Evolutionary conservation across 2,797 vertebrate genomes (phyloP), one percentile per base, ranked within the genome.

Genomic region (Hephaestus fuliginosus): DNA sequence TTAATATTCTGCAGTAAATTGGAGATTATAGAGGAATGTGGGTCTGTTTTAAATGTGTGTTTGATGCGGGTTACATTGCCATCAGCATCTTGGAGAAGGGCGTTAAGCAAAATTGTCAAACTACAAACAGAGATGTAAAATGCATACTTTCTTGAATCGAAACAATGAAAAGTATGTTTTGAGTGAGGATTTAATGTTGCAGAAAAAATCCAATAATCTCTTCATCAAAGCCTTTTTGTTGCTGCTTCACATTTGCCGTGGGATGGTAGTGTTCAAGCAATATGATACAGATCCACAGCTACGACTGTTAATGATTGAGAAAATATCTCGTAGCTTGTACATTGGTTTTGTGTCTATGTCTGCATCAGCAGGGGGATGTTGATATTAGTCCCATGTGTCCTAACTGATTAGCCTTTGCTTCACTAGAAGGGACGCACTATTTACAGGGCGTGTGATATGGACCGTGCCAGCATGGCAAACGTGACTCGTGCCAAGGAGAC

Each of bases 1-100:
- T 88, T 89, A 86, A 87, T 90, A 88, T 85, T 85, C 76, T 68
- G 75, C 81, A 84, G 72, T 76, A 84, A 90, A 76, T 62, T 78
- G 49, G 60, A 88, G 80, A 89, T 94, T 83, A 84, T 78, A 43
- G 52, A 86, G 80, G 88, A 94, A 92, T 93, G 90, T 84, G 76
- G 55, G 70, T 87, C 91, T 93, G 89, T 81, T 92, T 90, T 80
- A 76, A 85, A 85, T 84, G 73, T 87, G 75, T 72, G 69, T 90
- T 89, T 89, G 80, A 89, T 90, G 82, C 70, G 49, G 65, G 57
- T 76, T 88, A 48, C 67, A 56, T 70, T 82, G 78, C 74, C 86
- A 79, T 90, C 84, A 90, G 68, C 74, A 75, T 90, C 79, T 80
- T 73, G 72, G 61, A 86, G 63, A 77, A 53, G 83, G 70, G 63